phyloP scores from a whole-genome alignment of 2,888 invertebrate species.

The Periphyllus acericola region DNA sequence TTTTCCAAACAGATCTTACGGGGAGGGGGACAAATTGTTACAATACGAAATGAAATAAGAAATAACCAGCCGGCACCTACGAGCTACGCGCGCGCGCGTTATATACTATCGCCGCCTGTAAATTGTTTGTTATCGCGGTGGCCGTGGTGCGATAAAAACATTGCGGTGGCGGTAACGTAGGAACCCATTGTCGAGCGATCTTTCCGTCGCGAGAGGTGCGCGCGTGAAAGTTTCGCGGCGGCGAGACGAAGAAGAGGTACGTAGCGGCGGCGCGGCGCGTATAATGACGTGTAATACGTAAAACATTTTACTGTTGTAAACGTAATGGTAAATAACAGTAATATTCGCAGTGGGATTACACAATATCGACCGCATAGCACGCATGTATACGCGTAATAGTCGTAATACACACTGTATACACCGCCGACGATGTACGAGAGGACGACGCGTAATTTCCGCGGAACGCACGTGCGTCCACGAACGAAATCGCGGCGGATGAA shows the following conservation, averaged over 20 bases:
- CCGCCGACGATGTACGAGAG: not conserved
- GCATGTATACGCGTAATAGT: not conserved
- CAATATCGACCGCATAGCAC: not conserved
- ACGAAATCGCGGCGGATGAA: not conserved
- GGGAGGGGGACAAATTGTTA: too few species aligned
- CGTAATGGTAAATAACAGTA: not conserved
- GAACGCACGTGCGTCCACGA: not conserved
- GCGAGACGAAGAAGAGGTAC: not conserved
- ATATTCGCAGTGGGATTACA: not conserved
- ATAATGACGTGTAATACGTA: not conserved
- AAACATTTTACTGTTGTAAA: not conserved
- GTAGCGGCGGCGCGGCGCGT: not conserved
- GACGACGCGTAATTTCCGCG: not conserved
- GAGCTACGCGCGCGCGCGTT: too few species aligned
- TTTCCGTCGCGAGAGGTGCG: not conserved
- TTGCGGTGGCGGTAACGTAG: not conserved
- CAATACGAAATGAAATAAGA: not conserved
- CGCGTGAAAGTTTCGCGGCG: slow-evolving; percentile 24
- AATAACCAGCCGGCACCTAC: not conserved
- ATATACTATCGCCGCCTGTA: too few species aligned
- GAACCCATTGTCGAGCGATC: not conserved
- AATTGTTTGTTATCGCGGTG: too few species aligned
- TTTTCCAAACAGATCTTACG: not conserved
- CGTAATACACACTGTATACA: not conserved
- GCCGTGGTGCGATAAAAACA: not conserved